These are phyloP conservation scores for Scaptomyza polygonia DNA, from an alignment of 2,888 invertebrate species.

Conservation along the genomic window DNA sequence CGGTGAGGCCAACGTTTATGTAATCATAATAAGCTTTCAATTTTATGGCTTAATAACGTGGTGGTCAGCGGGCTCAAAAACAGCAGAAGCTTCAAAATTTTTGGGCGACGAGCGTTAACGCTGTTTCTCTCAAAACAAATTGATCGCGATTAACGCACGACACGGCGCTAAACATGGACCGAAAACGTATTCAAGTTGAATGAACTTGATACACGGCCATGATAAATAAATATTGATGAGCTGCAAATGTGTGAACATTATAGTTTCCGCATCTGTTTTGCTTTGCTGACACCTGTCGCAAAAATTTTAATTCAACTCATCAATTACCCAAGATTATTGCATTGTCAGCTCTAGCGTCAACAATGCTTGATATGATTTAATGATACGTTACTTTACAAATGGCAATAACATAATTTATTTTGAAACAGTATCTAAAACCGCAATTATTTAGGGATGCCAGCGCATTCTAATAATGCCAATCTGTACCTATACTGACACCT, in stretches of 20 bases:
- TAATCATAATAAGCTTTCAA: slow-evolving; percentile 81
- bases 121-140: slow-evolving; percentile 52
- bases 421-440: slow-evolving; percentile 18
- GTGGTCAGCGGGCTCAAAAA: slow-evolving; percentile 34
- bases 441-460: slow-evolving; percentile 35
- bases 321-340: slow-evolving; percentile 63
- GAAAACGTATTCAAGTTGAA: slow-evolving; percentile 59
- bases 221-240: slow-evolving; percentile 71
- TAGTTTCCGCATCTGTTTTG: slow-evolving; percentile 61
- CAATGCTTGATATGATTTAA: slow-evolving; percentile 50
- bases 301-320: slow-evolving; percentile 57
- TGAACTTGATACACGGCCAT: slow-evolving; percentile 59
- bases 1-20: slow-evolving; percentile 71
- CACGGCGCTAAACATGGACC: slow-evolving; percentile 60
- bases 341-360: slow-evolving; percentile 60
- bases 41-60: slow-evolving; percentile 80
- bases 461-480: slow-evolving; percentile 59
- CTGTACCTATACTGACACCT: slow-evolving; percentile 52
- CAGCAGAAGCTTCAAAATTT: slow-evolving; percentile 37
- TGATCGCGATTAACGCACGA: slow-evolving; percentile 71
- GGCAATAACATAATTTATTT: slow-evolving; percentile 30
- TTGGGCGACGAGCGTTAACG: slow-evolving; percentile 72
- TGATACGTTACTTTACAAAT: slow-evolving; percentile 66
- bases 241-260: slow-evolving; percentile 76
- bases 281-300: slow-evolving; percentile 58